Conservation (phyloP, 2,888 invertebrate species). For the Apeira syringaria region DNA sequence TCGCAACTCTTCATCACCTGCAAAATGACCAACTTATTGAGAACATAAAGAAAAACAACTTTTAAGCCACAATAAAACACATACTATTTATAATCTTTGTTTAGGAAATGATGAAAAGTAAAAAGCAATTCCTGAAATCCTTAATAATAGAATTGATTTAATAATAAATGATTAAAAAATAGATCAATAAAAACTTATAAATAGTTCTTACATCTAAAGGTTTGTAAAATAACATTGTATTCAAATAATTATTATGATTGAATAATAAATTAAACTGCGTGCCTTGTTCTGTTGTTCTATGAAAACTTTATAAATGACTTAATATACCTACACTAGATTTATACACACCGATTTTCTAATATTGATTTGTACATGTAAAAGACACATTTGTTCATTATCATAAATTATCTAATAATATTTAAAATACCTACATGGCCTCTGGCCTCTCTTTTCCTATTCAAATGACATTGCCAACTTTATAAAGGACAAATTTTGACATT, state of each 20-base stretch:
- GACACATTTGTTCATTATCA: constrained; percentile 1
- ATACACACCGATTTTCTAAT: not conserved
- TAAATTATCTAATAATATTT: not conserved
- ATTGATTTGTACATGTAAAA: constrained; percentile 5
- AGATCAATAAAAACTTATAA: constrained; percentile 34
- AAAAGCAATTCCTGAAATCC: constrained; percentile 23
- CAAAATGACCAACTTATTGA: too few relatives aligned
- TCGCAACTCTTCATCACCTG: too few relatives aligned
- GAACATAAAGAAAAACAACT: too few relatives aligned
- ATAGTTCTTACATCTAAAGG: constrained; percentile 30
- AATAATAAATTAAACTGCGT: constrained; percentile 7
- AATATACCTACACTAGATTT: not conserved
- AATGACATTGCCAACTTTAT: too few relatives aligned
- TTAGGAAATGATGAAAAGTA: constrained; percentile 16
- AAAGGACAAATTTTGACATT: too few relatives aligned
- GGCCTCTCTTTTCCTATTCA: too few relatives aligned
- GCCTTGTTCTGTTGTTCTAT: constrained; percentile 2
- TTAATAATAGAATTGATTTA: constrained; percentile 25
- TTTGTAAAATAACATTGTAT: constrained; percentile 11
- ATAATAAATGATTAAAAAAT: constrained; percentile 28
- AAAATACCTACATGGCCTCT: too few relatives aligned
- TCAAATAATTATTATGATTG: constrained; percentile 2
- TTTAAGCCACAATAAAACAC: not conserved
- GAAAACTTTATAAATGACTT: not conserved
- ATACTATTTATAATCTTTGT: constrained; percentile 11